Evolutionary conservation across 2,797 vertebrate species (phyloP), one percentile per base, ranked within the genome.

Genomic region (Tenualosa thibaudeaui): DNA sequence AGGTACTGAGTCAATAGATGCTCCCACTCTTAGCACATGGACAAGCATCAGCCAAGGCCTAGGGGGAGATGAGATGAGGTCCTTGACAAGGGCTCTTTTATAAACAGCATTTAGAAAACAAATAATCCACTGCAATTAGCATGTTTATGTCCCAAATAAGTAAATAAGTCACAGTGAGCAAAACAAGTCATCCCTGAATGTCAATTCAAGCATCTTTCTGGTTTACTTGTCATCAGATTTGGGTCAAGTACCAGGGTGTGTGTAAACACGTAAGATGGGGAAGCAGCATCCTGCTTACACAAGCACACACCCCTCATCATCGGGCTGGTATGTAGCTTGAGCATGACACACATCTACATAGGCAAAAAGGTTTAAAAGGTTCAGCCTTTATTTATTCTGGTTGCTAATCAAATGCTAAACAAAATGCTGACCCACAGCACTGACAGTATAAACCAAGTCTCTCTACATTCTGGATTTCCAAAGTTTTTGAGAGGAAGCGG

Each of bases 401-500:
- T n/a, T 8, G 81, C 56, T 56, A 54, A 49, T 37, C 24, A 37
- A 78, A 81, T 53, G n/a, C 43, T 58, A 83, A 81, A 82, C 78
- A 43, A 81, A 78, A 78, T 78, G 71, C 71, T 78, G 40, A 78
- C 3, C 71, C 71, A 22, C 71, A 9, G 40, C 71, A 22, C 3
- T 19, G 71, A 46, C 71, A 22, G 17, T 78, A 40, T 46, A 78
- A 22, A 43, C 19, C 17, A 46, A 8, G 7, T 78, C 71, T 37
- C 5, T 81, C 81, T 37, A 7, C 6, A 12, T 51, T 51, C 46
- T 4, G 24, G 2, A 31, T 26, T 86, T 89, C 90, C 87, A 92
- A 93, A 90, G 91, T 92, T 89, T 89, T 89, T 89, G 84, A 19
- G 17, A 86, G 89, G 90, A 93, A 93, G 88, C 82, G 85, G 81